A percentile compares a stretch with the other conserved stretches of the same genome.
Conservation (phyloP, 1,140 invertebrate genomes). For the Drosophila aff. region DNA sequence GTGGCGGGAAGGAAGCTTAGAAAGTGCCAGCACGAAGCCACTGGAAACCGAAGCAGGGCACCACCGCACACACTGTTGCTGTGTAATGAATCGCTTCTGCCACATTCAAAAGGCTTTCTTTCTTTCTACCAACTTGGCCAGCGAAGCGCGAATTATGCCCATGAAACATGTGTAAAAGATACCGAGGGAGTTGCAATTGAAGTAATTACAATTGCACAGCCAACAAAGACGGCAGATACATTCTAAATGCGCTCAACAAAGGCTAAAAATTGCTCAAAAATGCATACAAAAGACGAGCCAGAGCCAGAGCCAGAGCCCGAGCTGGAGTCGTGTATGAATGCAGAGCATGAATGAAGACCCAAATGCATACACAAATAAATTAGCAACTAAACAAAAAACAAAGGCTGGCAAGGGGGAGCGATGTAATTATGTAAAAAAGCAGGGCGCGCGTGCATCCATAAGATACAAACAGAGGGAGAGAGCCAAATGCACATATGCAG, state of each 20-base stretch:
- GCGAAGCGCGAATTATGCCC: conserved; percentile 70
- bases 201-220: conserved; percentile 56
- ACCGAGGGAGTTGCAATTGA: conserved; percentile 47
- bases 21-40: conserved; percentile 54
- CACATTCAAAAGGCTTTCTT: conserved; percentile 47
- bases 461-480: conserved; percentile 25
- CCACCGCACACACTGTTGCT: conserved; percentile 14
- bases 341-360: conserved; percentile 62
- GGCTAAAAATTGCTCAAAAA: conserved; percentile 36
- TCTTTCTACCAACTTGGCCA: conserved; percentile 29
- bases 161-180: conserved; percentile 54
- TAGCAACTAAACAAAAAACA: conserved; percentile 82
- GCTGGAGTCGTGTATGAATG: conserved; percentile 20
- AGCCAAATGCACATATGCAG: conserved; percentile 13
- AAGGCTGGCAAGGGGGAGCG: conserved; percentile 40
- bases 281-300: conserved; percentile 33
- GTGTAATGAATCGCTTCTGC: conserved; percentile 49
- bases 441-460: conserved; percentile 59
- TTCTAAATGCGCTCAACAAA: conserved; percentile 43
- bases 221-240: conserved; percentile 46
- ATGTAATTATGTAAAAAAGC: conserved; percentile 72
- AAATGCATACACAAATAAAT: conserved; percentile 81
- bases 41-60: conserved; percentile 44
- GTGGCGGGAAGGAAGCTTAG: conserved; percentile 47
- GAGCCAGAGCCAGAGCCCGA: background rate